A percentile compares a stretch with the other conserved stretches of the same genome.
phyloP scores from a whole-genome alignment of 2,797 vertebrate species.

The Dicrostonyx torquatus region DNA sequence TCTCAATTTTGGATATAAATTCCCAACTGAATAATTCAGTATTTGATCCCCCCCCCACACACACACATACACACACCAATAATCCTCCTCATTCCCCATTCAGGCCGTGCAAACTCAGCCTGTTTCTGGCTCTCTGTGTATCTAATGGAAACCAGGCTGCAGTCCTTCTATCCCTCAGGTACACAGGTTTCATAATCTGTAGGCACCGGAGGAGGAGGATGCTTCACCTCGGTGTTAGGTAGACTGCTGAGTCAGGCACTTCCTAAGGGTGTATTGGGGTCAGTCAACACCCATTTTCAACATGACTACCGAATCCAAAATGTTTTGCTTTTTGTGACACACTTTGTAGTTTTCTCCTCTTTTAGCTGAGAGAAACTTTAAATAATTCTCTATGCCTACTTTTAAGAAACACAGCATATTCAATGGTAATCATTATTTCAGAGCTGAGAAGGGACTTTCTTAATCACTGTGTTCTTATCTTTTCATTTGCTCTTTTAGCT shows the following conservation, averaged over 20 bases:
- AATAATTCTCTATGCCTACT: neutral
- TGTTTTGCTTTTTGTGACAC: neutral
- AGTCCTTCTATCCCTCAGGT: neutral
- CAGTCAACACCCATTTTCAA: neutral
- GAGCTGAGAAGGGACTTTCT: neutral
- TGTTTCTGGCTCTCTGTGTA: neutral
- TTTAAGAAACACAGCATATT: neutral
- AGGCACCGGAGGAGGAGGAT: neutral
- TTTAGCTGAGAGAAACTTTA: constrained; percentile 13
- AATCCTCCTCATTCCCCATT: neutral
- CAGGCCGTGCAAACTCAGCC: neutral
- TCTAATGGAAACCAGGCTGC: neutral
- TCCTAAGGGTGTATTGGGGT: neutral
- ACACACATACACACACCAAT: neutral
- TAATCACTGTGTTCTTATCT: neutral
- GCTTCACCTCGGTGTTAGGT: neutral
- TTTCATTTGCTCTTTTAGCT: neutral
- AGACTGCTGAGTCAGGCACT: neutral
- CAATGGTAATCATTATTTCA: neutral
- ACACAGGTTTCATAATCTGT: neutral
- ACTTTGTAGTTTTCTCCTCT: neutral
- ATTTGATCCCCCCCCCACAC: neutral
- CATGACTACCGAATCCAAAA: neutral
- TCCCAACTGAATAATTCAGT: neutral
- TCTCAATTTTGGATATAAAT: neutral